These are phyloP conservation scores for Brevimyrus niger DNA, from an alignment of 2,113 vertebrate genomes.

Conservation along the genomic window DNA sequence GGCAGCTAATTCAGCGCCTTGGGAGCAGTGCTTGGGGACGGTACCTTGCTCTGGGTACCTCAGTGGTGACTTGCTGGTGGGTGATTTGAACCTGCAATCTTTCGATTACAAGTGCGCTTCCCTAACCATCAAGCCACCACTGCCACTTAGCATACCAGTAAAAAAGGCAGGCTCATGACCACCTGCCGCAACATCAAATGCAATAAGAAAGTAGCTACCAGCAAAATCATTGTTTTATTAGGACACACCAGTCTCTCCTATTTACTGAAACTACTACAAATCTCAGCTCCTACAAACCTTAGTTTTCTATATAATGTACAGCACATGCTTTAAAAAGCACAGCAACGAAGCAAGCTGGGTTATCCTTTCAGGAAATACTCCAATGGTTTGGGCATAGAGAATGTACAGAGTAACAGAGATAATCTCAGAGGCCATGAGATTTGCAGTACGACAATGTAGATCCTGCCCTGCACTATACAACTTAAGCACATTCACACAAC, in stretches of 20 bases:
- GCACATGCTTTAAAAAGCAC: neutral
- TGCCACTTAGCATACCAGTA: neutral
- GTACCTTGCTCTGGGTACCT: too few relatives aligned
- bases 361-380: neutral
- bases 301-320: neutral
- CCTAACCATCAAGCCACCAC: too few relatives aligned
- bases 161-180: neutral
- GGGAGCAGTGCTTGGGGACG: too few relatives aligned
- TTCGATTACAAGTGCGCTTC: too few relatives aligned
- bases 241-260: neutral
- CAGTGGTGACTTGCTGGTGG: too few relatives aligned
- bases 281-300: neutral
- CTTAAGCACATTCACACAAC: neutral
- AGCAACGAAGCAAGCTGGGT: neutral
- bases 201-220: neutral
- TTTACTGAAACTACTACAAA: neutral
- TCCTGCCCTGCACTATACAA: neutral
- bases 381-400: neutral
- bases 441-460: neutral
- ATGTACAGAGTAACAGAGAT: neutral
- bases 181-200: neutral
- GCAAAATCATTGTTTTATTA: neutral
- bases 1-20: too few relatives aligned
- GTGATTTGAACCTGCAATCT: too few relatives aligned
- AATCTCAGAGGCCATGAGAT: neutral